Conservation (phyloP, 2,888 invertebrate genomes). For the Stenotaenia linearis region DNA sequence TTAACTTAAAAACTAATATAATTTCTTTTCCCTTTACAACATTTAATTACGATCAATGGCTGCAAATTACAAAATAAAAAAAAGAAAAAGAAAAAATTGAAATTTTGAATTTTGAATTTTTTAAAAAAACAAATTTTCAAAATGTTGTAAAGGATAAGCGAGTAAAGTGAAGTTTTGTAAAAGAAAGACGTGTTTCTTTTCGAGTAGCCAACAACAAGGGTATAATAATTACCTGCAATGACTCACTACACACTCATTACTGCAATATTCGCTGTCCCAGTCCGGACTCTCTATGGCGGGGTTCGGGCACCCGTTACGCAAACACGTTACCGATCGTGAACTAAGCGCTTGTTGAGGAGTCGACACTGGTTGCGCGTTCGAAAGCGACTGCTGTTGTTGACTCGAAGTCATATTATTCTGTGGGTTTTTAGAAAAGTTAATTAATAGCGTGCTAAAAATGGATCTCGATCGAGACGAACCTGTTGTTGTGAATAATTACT, state of each 20-base stretch:
- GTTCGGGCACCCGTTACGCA: slow-evolving; percentile 81
- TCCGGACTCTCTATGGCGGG: slow-evolving; percentile 83
- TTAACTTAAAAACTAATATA: neutral
- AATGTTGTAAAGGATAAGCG: neutral
- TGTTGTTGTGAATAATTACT: slow-evolving; percentile 18
- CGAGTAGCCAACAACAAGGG: slow-evolving; percentile 28
- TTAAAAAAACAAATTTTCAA: neutral
- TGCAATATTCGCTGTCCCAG: slow-evolving; percentile 96
- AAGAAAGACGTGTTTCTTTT: neutral
- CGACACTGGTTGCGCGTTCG: slow-evolving; percentile 1
- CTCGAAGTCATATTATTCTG: neutral
- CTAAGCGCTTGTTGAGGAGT: slow-evolving; percentile 37
- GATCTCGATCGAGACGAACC: neutral
- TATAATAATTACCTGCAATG: slow-evolving; percentile 69
- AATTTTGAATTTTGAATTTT: neutral
- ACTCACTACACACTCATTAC: slow-evolving; percentile 92
- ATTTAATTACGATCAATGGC: neutral
- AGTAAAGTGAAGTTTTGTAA: neutral
- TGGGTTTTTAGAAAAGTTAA: neutral
- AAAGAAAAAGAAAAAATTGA: neutral
- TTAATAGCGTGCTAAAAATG: neutral
- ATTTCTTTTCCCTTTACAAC: neutral
- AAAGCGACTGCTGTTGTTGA: slow-evolving; percentile 19
- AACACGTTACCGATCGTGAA: slow-evolving; percentile 36
- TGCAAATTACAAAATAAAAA: neutral